Evolutionary conservation across 2,797 vertebrate species (phyloP).

Genomic region (Epinephelus malabaricus): DNA sequence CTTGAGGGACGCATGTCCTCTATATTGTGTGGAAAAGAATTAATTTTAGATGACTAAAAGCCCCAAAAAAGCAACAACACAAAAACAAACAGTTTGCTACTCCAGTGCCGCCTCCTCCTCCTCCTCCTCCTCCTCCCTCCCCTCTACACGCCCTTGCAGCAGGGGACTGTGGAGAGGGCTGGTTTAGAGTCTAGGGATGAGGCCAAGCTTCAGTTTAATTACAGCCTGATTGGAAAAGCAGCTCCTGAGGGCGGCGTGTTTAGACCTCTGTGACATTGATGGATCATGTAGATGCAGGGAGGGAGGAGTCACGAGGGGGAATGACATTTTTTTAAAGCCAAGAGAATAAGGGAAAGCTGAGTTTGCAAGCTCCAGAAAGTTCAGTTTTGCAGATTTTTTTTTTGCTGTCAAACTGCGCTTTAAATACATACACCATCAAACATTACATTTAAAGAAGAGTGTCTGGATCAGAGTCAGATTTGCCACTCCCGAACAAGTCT

Average conservation of each 20-base stretch:
- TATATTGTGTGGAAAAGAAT: conserved; percentile 71
- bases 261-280: conserved; percentile 79
- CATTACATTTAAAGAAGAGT: conserved; percentile 1
- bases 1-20: conserved; percentile 63
- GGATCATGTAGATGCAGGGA: conserved; percentile 74
- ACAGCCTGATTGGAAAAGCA: conserved; percentile 82
- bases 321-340: conserved; percentile 39
- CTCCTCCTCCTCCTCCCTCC: background rate
- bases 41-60: conserved; percentile 76
- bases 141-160: conserved; percentile 51
- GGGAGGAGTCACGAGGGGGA: conserved; percentile 38
- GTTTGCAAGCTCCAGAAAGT: conserved; percentile 23
- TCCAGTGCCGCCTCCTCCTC: conserved; percentile 21
- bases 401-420: background rate
- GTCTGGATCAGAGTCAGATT: conserved; percentile 34
- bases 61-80: conserved; percentile 53
- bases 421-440: background rate
- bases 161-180: conserved; percentile 54
- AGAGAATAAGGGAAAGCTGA: conserved; percentile 20
- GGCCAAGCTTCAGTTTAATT: conserved; percentile 81
- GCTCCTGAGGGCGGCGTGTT: conserved; percentile 76
- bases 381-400: conserved; percentile 1
- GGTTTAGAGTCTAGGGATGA: conserved; percentile 77
- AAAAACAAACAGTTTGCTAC: conserved; percentile 53
- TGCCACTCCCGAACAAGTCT: conserved; percentile 26